Evolutionary conservation across 2,113 vertebrate genomes (phyloP).

Genomic region (Rhinopomastus cyanomelas): DNA sequence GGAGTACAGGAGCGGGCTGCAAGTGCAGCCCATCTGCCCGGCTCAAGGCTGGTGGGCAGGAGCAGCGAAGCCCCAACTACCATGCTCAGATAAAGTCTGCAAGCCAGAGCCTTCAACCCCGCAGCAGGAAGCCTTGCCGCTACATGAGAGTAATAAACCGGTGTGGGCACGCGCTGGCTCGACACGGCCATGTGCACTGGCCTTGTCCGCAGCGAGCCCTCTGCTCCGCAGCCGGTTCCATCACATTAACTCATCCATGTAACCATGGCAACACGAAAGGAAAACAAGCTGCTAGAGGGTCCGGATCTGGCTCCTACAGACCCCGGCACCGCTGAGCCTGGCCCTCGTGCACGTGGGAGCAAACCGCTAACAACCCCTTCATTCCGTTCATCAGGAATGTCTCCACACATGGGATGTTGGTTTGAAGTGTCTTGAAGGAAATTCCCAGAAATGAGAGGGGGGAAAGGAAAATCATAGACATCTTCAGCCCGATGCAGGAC

Average conservation of each 20-base stretch:
- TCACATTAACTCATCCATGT: conserved; percentile 66
- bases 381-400: background rate
- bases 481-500: background rate
- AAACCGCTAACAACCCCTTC: background rate
- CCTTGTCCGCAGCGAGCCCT: background rate
- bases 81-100: conserved; percentile 17
- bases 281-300: background rate
- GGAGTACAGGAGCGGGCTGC: rapidly evolving
- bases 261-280: conserved; percentile 67
- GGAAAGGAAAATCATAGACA: background rate
- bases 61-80: rapidly evolving
- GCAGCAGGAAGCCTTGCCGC: conserved; percentile 51
- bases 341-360: background rate
- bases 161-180: background rate
- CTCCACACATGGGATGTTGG: background rate
- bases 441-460: background rate
- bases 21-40: rapidly evolving
- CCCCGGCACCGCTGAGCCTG: background rate
- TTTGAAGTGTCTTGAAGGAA: background rate
- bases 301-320: rapidly evolving
- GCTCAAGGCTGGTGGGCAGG: rapidly evolving
- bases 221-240: conserved; percentile 46
- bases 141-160: conserved; percentile 38
- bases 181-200: background rate
- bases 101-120: conserved; percentile 35